These are phyloP conservation scores for Agrypnia vestita DNA, from an alignment of 1,140 invertebrate species.

Conservation along the genomic window DNA sequence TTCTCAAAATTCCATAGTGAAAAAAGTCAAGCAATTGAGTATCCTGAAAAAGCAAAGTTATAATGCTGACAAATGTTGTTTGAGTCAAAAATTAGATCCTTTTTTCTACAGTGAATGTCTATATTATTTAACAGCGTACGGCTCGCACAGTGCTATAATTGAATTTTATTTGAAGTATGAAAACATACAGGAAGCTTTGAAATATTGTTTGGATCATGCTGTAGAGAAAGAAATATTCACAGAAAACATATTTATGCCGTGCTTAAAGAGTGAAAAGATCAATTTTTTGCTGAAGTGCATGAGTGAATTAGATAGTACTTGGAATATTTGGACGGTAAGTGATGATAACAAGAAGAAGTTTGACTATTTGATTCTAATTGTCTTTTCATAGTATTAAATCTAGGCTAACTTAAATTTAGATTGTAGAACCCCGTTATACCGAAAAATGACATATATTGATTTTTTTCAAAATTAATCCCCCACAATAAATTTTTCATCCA, in stretches of 20 bases:
- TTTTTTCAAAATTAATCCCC: too few species aligned
- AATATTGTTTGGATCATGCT: slow-evolving; percentile 78
- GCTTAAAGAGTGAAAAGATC: slow-evolving; percentile 77
- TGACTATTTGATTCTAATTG: too few species aligned
- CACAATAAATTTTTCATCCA: too few species aligned
- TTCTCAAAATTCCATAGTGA: slow-evolving; percentile 61
- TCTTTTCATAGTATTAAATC: too few species aligned
- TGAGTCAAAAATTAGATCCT: slow-evolving; percentile 66
- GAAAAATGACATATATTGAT: too few species aligned
- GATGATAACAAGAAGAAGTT: too few species aligned
- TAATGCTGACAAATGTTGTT: slow-evolving; percentile 62
- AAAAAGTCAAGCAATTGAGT: slow-evolving; percentile 64
- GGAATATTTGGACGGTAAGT: slow-evolving; percentile 79
- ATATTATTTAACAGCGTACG: slow-evolving; percentile 83
- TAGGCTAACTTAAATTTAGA: too few species aligned
- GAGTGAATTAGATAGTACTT: slow-evolving; percentile 75
- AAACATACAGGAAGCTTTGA: slow-evolving; percentile 75
- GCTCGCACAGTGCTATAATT: slow-evolving; percentile 79
- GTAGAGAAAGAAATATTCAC: slow-evolving; percentile 80
- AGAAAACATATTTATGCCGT: slow-evolving; percentile 79
- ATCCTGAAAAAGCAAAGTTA: slow-evolving; percentile 63
- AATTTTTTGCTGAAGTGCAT: slow-evolving; percentile 77
- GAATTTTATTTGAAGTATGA: slow-evolving; percentile 81
- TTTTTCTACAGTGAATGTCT: slow-evolving; percentile 82
- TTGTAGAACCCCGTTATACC: too few species aligned